Base-by-base conservation (phyloP, 2,797 vertebrate species). In the Sus cebifrons region DNA sequence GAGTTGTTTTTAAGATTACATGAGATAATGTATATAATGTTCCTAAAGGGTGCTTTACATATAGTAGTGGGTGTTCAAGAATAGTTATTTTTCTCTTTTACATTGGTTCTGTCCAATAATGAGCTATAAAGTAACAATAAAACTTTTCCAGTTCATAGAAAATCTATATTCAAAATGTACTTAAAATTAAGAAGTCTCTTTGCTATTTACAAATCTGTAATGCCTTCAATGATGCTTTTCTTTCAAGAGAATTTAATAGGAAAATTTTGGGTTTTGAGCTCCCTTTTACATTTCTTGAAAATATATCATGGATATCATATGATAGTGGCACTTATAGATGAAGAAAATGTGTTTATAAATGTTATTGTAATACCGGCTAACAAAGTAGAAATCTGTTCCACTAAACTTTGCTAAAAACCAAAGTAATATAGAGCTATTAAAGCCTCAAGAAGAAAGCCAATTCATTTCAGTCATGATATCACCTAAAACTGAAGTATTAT, bases 401-500 rank as follows among this genome's bases (percentile, higher is more conserved):
- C 65, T 87, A 56, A 98, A 91, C 84, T 89, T 86, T 86, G 73
- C n/a, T 97, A 73, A 95, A 70, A 67, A 15, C 18, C 25, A 68
- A 98, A 97, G 91, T 98, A 98, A 98, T 97, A 97, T 73, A 77
- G 87, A 97, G 88, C 90, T 97, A 95, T 97, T 98, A 97, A 98
- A 98, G 86, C 92, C 91, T 96, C 62, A 85, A 94, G 95, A 96
- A 96, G 95, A 98, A 96, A 98, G 56, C 93, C 95, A 97, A 96
- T 98, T 98, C 68, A 96, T 98, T 98, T 98, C 86, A 96, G 96
- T 98, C 95, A 96, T 68, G 86, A 86, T 98, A 96, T 16, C 73
- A 94, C 98, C 96, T 97, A 96, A 98, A 98, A 98, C 96, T 98
- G 94, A 99, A 98, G 98, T 96, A 98, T 99, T 98, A 98, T 98